Evolutionary conservation across 2,888 invertebrate species (phyloP).

Genomic region (Pachycephus smyrnensis): DNA sequence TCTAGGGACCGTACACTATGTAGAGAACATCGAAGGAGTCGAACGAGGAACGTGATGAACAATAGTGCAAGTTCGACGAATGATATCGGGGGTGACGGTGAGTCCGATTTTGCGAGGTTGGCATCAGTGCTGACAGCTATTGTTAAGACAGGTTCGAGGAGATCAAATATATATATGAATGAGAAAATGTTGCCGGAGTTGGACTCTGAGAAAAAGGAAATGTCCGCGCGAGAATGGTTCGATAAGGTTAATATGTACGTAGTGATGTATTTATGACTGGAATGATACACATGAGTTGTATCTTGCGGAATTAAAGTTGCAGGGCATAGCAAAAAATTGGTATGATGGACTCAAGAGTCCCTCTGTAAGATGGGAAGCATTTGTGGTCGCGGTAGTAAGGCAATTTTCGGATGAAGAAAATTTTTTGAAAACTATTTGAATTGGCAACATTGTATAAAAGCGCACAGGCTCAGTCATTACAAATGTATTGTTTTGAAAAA

Average conservation of each 20-base stretch:
- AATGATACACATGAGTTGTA: background rate
- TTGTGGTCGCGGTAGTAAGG: background rate
- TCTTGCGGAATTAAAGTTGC: conserved; percentile 5
- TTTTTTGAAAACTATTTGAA: no score
- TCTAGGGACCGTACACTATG: no score
- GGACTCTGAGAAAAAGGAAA: background rate
- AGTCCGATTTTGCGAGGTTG: no score
- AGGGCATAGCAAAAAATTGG: conserved; percentile 4
- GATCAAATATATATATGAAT: no score
- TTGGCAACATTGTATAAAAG: no score
- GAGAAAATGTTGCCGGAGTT: conserved; percentile 14
- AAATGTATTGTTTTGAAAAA: conserved; percentile 6
- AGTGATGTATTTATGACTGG: conserved; percentile 9
- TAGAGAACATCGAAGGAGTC: no score
- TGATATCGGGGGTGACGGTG: no score
- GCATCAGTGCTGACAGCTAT: no score
- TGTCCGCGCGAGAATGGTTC: conserved; percentile 7
- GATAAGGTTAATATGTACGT: conserved; percentile 7
- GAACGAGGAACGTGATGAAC: no score
- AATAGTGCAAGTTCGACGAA: no score
- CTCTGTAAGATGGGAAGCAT: conserved; percentile 7
- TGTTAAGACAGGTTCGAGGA: no score
- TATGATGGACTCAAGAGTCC: background rate
- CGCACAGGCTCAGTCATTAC: no score
- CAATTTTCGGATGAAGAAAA: conserved; percentile 3